These are phyloP conservation scores for Chionodraco myersi DNA, from an alignment of 2,113 vertebrate genomes.

Conservation along the genomic window DNA sequence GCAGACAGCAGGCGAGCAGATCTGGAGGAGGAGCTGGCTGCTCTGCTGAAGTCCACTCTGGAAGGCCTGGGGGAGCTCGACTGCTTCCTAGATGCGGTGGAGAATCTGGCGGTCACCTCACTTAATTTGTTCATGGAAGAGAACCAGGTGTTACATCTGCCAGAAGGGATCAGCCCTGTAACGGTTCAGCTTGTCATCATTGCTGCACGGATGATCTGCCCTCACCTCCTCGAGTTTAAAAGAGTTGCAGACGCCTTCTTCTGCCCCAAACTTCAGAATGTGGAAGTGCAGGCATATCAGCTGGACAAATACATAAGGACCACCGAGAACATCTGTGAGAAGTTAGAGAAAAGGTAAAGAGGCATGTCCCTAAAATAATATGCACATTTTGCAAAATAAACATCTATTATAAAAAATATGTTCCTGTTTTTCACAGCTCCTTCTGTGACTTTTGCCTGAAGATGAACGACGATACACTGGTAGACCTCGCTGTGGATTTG, in stretches of 20 bases:
- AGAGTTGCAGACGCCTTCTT: slow-evolving; percentile 70
- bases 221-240: slow-evolving; percentile 75
- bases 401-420: background rate
- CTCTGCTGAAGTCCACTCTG: slow-evolving; percentile 64
- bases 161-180: slow-evolving; percentile 27
- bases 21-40: slow-evolving; percentile 63
- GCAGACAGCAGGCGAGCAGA: slow-evolving; percentile 17
- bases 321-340: slow-evolving; percentile 60
- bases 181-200: slow-evolving; percentile 52
- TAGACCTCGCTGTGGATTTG: slow-evolving; percentile 43
- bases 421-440: slow-evolving; percentile 21
- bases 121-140: slow-evolving; percentile 67
- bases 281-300: slow-evolving; percentile 71
- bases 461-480: background rate
- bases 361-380: background rate
- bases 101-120: slow-evolving; percentile 80
- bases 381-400: background rate
- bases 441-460: slow-evolving; percentile 14
- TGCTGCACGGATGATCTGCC: slow-evolving; percentile 54
- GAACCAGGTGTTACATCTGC: slow-evolving; percentile 48
- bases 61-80: slow-evolving; percentile 69
- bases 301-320: slow-evolving; percentile 75
- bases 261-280: slow-evolving; percentile 65
- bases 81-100: slow-evolving; percentile 78
- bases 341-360: slow-evolving; percentile 58